Evolutionary conservation across 2,797 vertebrate genomes (phyloP), one percentile per base, ranked within the genome.

Genomic region (Amniataba percoides): DNA sequence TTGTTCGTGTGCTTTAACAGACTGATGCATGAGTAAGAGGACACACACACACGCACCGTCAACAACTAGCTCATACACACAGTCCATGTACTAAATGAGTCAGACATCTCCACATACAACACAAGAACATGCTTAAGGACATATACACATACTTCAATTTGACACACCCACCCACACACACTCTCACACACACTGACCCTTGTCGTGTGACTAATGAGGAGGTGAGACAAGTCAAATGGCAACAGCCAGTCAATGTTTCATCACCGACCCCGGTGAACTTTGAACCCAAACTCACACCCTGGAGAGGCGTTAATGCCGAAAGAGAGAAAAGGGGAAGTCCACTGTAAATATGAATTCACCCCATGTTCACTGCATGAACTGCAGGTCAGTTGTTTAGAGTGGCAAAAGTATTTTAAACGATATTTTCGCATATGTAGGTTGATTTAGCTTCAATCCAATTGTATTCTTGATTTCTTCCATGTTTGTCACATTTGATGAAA

Each of bases 191-290:
- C 48, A 48, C n/a, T 36, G 68, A 48, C 23, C 34, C 21, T 42
- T 64, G 36, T 55, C 46, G 48, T 68, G 66, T 57, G 46, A 71
- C 48, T 80, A 74, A 79, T 83, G 71, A 78, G 67, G 43, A 69
- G 72, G 71, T 75, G 68, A 71, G 68, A 68, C 42, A 11, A 9
- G 76, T 82, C 58, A 76, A 78, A 80, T 62, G 49, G 58, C 45
- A 71, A 39, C 61, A 62, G 21, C 62, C 67, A 76, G 75, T 91
- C 81, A 69, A 72, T 85, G 68, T 81, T 66, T 89, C 73, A 81
- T 86, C 66, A 39, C 43, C 15, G 49, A 59, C 65, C 46, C 39
- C 1, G 0, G 1, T 76, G 63, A 84, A 73, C 68, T 80, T 45
- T 74, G 61, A 81, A 68, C 68, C 34, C 73, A 36, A 27, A 52